These are phyloP conservation scores for Bryconaethiops microstoma DNA, from an alignment of 2,797 vertebrate species.

Conservation along the genomic window DNA sequence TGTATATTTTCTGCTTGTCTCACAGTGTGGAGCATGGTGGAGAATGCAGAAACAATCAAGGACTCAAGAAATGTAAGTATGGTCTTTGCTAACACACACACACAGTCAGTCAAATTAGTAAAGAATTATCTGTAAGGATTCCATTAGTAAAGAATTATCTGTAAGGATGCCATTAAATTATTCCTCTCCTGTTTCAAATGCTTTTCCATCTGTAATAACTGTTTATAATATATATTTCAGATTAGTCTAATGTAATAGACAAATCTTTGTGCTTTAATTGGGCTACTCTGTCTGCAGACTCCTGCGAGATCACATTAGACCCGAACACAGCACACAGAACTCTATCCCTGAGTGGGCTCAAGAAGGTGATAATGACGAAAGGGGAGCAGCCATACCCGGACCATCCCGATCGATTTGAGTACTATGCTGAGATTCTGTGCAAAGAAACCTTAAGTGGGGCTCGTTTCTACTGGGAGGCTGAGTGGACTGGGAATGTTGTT, in stretches of 20 bases:
- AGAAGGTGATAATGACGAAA: conserved; percentile 34
- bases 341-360: conserved; percentile 14
- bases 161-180: too few relatives aligned
- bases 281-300: neutral
- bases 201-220: neutral
- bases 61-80: conserved; percentile 40
- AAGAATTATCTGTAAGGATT: too few relatives aligned
- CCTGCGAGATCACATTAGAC: conserved; percentile 37
- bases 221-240: neutral
- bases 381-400: conserved; percentile 33
- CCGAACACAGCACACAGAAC: conserved; percentile 35
- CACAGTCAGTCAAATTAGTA: too few relatives aligned
- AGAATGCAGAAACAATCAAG: conserved; percentile 25
- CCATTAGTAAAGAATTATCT: too few relatives aligned
- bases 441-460: conserved; percentile 11
- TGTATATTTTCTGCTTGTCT: neutral
- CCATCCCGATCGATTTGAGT: conserved; percentile 47
- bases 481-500: conserved; percentile 33
- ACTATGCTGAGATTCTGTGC: conserved; percentile 38
- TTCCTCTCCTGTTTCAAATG: too few relatives aligned
- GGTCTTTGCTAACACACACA: neutral
- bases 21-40: conserved; percentile 6
- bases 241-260: neutral
- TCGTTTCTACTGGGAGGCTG: conserved; percentile 50
- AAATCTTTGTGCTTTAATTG: neutral